A percentile compares a stretch with the other conserved stretches of the same genome.
phyloP scores from a whole-genome alignment of 2,888 invertebrate genomes.

The Coleophora flavipennella region DNA sequence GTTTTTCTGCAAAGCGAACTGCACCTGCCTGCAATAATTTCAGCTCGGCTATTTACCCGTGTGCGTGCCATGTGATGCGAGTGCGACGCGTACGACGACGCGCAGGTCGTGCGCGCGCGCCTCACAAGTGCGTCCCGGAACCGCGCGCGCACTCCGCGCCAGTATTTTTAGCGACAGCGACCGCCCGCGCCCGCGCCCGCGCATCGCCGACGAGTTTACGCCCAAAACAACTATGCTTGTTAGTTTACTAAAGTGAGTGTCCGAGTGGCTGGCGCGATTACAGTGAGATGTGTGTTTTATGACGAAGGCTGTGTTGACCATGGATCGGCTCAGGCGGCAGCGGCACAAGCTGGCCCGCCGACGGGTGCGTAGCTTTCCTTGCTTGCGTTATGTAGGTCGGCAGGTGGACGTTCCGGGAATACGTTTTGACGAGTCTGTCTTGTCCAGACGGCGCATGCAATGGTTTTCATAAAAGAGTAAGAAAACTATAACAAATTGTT shows the following conservation, averaged over 20 bases:
- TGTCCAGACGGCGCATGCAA: too few species aligned
- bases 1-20: too few species aligned
- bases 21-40: too few species aligned
- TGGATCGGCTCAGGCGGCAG: conserved; percentile 56
- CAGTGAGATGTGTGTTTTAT: conserved; percentile 47
- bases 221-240: conserved; percentile 3
- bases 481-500: too few species aligned
- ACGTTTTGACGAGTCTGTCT: too few species aligned
- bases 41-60: too few species aligned
- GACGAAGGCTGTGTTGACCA: conserved; percentile 47
- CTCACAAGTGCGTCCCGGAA: too few species aligned
- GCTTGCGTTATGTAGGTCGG: background rate
- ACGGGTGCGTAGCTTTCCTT: conserved; percentile 28
- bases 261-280: conserved; percentile 11
- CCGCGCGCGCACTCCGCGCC: background rate
- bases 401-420: too few species aligned
- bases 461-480: too few species aligned
- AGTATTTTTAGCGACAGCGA: background rate
- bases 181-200: background rate
- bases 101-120: too few species aligned
- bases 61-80: too few species aligned
- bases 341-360: conserved; percentile 41
- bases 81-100: too few species aligned
- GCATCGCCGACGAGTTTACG: background rate
- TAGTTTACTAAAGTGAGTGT: conserved; percentile 18